Evolutionary conservation across 2,113 vertebrate genomes (phyloP).

Genomic region (Leptosomus discolor): DNA sequence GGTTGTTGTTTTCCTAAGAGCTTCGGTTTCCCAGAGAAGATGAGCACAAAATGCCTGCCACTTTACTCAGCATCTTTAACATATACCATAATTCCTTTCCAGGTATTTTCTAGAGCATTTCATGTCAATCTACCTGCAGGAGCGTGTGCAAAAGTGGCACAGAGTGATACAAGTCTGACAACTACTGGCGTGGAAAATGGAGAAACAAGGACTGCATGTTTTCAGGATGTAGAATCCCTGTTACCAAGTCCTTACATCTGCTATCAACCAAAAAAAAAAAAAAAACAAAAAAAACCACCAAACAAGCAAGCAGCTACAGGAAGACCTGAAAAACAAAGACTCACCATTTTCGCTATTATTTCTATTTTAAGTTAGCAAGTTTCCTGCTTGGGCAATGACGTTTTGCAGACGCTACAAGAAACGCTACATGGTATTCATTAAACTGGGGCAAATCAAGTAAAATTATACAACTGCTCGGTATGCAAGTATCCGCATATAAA

Average conservation of each 20-base stretch:
- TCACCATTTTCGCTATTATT: neutral
- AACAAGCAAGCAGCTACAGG: neutral
- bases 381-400: constrained; percentile 3
- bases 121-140: constrained; percentile 75
- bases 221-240: neutral
- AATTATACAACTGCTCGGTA: constrained; percentile 52
- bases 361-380: constrained; percentile 27
- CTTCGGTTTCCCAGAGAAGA: neutral
- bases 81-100: constrained; percentile 65
- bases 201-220: constrained; percentile 21
- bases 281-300: neutral
- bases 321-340: constrained; percentile 7
- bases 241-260: neutral
- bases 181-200: constrained; percentile 59
- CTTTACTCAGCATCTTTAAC: constrained; percentile 63
- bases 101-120: constrained; percentile 75
- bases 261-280: neutral
- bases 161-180: constrained; percentile 67
- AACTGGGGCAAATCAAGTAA: constrained; percentile 36
- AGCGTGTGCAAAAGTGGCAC: constrained; percentile 77
- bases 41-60: constrained; percentile 68
- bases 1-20: neutral
- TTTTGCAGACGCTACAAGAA: constrained; percentile 34
- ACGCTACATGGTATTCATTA: neutral
- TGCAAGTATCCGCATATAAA: constrained; percentile 16